Conservation (phyloP, 2,113 vertebrate genomes). For the Cinclus mexicanus region DNA sequence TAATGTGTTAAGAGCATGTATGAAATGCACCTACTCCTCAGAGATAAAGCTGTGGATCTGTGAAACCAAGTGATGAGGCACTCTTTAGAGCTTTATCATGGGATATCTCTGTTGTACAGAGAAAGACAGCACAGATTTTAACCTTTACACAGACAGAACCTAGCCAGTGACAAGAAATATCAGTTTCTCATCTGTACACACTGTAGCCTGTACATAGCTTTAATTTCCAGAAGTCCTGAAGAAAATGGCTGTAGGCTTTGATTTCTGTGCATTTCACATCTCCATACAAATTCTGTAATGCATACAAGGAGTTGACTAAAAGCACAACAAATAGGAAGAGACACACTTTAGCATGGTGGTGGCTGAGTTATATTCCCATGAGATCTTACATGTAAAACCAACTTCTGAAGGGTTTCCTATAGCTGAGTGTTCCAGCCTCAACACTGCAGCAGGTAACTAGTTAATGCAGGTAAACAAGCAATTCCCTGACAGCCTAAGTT, state of each 20-base stretch:
- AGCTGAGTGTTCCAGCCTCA: not conserved
- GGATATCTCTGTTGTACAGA: not conserved
- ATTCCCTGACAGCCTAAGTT: not conserved
- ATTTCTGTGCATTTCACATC: not conserved
- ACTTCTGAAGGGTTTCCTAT: not conserved
- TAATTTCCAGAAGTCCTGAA: not conserved
- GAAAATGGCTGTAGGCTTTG: not conserved
- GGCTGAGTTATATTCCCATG: not conserved
- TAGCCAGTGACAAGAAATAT: not conserved
- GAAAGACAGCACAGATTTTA: not conserved
- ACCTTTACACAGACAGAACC: not conserved
- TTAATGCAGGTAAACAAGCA: not conserved
- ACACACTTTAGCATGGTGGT: not conserved
- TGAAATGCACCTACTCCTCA: not conserved
- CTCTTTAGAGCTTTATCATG: not conserved
- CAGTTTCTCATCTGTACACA: not conserved
- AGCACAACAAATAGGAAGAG: not conserved
- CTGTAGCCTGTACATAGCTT: not conserved
- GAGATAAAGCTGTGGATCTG: not conserved
- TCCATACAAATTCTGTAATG: not conserved
- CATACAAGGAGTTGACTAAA: not conserved
- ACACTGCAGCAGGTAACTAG: not conserved
- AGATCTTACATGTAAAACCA: rapidly evolving
- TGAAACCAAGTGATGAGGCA: not conserved
- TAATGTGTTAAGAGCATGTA: not conserved